phyloP scores from a whole-genome alignment of 2,113 vertebrate species.

The Perognathus longimembris region DNA sequence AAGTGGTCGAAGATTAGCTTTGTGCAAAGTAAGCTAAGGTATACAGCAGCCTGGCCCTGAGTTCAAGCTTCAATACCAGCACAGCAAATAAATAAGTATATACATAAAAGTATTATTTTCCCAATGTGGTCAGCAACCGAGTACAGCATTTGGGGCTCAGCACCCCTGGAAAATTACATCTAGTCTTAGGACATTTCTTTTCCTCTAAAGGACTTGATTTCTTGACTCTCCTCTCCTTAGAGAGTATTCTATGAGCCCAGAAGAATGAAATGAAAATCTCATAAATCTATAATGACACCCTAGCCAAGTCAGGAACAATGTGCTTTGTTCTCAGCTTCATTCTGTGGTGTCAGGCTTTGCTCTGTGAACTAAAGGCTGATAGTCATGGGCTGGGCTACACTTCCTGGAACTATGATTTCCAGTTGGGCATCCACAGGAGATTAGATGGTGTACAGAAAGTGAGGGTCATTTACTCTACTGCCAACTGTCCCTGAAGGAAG shows the following conservation, averaged over 20 bases:
- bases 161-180: not conserved
- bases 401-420: not conserved
- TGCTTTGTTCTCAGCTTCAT: not conserved
- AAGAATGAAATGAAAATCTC: not conserved
- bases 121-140: not conserved
- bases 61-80: too few relatives aligned
- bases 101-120: not conserved
- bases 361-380: not conserved
- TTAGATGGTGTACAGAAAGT: accelerated
- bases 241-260: not conserved
- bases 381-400: accelerated
- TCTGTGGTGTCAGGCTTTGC: not conserved
- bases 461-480: accelerated
- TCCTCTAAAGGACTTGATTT: not conserved
- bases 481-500: not conserved
- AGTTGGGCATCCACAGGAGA: not conserved
- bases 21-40: too few relatives aligned
- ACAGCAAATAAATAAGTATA: not conserved
- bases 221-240: not conserved
- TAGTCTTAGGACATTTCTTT: not conserved
- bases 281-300: not conserved
- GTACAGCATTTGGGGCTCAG: too few relatives aligned
- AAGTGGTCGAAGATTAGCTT: too few relatives aligned
- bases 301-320: not conserved
- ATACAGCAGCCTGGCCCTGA: too few relatives aligned